phyloP scores from a whole-genome alignment of 2,113 vertebrate species.

The Prochilodus magdalenae region DNA sequence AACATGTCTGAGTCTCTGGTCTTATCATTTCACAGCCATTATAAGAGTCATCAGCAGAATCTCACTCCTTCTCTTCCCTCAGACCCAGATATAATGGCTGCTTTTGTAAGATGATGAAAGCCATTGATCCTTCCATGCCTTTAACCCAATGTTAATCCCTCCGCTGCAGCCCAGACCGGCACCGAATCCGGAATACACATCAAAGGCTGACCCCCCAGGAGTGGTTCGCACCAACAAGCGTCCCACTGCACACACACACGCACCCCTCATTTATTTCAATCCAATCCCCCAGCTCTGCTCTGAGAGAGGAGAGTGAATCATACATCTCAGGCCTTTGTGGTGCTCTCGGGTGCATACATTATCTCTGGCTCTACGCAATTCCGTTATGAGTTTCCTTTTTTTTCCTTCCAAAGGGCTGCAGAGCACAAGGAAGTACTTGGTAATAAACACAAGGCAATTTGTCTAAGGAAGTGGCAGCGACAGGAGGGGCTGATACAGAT shows the following conservation, averaged over 20 bases:
- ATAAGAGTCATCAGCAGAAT: slow-evolving; percentile 11
- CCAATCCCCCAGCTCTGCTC: neutral
- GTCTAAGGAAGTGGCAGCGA: slow-evolving; percentile 6
- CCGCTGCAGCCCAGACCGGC: slow-evolving; percentile 16
- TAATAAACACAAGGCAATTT: slow-evolving; percentile 25
- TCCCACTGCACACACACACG: neutral
- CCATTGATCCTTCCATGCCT: slow-evolving; percentile 33
- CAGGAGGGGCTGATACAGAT: slow-evolving; percentile 21
- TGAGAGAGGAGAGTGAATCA: slow-evolving; percentile 15
- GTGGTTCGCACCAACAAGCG: slow-evolving; percentile 21
- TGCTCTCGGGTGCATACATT: neutral
- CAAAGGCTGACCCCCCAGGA: slow-evolving; percentile 29
- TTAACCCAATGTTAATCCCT: slow-evolving; percentile 36
- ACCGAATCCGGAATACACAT: slow-evolving; percentile 35
- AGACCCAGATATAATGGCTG: slow-evolving; percentile 13
- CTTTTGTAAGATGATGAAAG: slow-evolving; percentile 28
- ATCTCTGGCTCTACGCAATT: neutral
- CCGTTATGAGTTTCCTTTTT: neutral
- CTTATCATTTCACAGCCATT: neutral
- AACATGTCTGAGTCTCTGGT: neutral
- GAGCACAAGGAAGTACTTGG: slow-evolving; percentile 17
- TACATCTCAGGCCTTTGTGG: slow-evolving; percentile 4
- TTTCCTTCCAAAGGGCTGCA: slow-evolving; percentile 13
- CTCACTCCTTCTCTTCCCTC: slow-evolving; percentile 12
- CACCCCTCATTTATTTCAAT: slow-evolving; percentile 10